Conservation (phyloP, 2,113 vertebrate species). For the human region GRCh38 chr14:90112001-90112500, state of each 20-base stretch:
- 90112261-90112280: background rate
- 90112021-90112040: background rate
- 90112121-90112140: background rate
- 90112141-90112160: background rate
- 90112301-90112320: background rate
- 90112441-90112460: background rate
- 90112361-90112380: background rate
- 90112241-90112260: no score
- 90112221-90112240: background rate
- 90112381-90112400: background rate
- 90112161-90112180: background rate
- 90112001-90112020: background rate
- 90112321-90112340: background rate
- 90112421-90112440: background rate
- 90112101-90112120: no score
- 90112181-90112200: background rate
- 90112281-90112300: background rate
- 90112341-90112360: no score
- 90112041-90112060: background rate
- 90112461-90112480: background rate
- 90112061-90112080: background rate
- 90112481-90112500: background rate
- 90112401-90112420: background rate
- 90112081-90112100: background rate
- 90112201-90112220: accelerated